Evolutionary conservation across 2,888 invertebrate species (phyloP), one percentile per base, ranked within the genome.

Genomic region (Lobophora halterata): DNA sequence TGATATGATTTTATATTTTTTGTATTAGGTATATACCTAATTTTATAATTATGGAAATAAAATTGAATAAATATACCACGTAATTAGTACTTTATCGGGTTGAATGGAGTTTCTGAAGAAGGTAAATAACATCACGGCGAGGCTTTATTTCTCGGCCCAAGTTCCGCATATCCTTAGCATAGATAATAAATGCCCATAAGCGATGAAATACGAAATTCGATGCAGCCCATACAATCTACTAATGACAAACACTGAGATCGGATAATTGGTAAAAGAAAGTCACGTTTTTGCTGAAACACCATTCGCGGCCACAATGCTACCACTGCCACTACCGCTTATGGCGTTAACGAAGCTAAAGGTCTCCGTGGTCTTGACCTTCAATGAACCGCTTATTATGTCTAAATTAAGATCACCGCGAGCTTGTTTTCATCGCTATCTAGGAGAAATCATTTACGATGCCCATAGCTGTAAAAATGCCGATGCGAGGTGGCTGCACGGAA

Each of bases 341-440:
- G 77, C 63, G 63, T 64, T 74, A 76, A 79, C 70, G 68, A 74
- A 67, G 69, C 65, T 57, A 68, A 65, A 69, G 74, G 73, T 71
- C 72, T 68, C 58, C 46, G 30, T 54, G 63, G 59, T 54, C 53
- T 54, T 53, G 63, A 68, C 68, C 70, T 62, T 52, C 63, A 61
- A 57, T 62, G 56, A 62, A 64, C 63, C 52, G 65, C 65, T 66
- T 71, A 73, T 71, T 64, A 65, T 61, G 57, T 63, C 67, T 68
- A 61, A 72, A 70, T 69, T 67, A 64, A 62, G 59, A 61, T 52
- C 55, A 56, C 53, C 55, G 52, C 37, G 46, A 40, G 49, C 52
- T 52, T 31, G 36, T 48, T 51, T 49, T 48, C 30, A 53, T 50
- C 46, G 43, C 41, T 39, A 31, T 19, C 42, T 28, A 19, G 31